These are phyloP conservation scores for Xylota sylvarum DNA, from an alignment of 2,888 invertebrate genomes.

Conservation along the genomic window DNA sequence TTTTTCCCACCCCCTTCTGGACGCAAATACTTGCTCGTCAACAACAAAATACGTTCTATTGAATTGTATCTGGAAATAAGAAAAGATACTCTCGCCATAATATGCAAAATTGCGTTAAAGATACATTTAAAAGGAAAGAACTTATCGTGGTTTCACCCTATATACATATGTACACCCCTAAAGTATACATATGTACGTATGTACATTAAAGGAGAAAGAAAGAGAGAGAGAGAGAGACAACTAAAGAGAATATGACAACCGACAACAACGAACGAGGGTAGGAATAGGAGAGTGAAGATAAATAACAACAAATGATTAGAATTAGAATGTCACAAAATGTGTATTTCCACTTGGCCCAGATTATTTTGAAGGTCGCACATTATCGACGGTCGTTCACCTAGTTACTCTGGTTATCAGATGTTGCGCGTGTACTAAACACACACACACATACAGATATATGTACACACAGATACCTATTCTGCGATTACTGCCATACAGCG, in stretches of 20 bases:
- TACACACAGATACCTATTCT: conserved; percentile 4
- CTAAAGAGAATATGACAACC: not conserved
- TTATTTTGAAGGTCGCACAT: conserved; percentile 84
- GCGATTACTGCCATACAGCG: not conserved
- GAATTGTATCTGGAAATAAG: conserved; percentile 35
- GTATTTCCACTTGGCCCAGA: conserved; percentile 85
- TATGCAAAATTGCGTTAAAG: not conserved
- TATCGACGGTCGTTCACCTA: conserved; percentile 85
- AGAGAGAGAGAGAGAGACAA: conserved; percentile 13
- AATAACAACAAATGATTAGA: conserved; percentile 75
- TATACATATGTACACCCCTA: conserved; percentile 14
- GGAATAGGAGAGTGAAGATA: conserved; percentile 13
- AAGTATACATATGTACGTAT: conserved; percentile 22
- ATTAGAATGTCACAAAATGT: conserved; percentile 74
- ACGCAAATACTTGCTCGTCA: conserved; percentile 3
- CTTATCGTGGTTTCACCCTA: conserved; percentile 30
- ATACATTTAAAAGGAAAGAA: not conserved
- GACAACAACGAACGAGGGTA: not conserved
- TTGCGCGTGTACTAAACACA: conserved; percentile 73
- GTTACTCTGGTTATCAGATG: conserved; percentile 79
- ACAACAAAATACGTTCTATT: conserved; percentile 39
- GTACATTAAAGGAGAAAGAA: too few relatives aligned
- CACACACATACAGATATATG: conserved; percentile 1
- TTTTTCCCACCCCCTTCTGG: not conserved
- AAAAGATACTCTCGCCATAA: not conserved